Evolutionary conservation across 1,140 invertebrate species (phyloP).

Genomic region (Temnothorax nylanderi): DNA sequence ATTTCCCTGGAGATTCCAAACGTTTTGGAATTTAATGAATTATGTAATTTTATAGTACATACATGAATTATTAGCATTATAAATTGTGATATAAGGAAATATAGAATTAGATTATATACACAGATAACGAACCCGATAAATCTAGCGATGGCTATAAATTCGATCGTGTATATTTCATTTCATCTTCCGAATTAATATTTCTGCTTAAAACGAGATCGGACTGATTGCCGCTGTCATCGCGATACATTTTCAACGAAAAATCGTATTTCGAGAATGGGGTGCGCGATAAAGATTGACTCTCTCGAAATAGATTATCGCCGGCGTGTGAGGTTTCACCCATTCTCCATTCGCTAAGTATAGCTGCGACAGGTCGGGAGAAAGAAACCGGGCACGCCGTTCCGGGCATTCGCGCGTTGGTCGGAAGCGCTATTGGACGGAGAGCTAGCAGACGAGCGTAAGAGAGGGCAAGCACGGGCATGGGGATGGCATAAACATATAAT

Average conservation of each 20-base stretch:
- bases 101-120: neutral
- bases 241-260: neutral
- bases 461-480: conserved; percentile 39
- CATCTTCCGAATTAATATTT: conserved; percentile 4
- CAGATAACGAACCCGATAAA: neutral
- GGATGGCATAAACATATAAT: conserved; percentile 83
- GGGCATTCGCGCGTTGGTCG: conserved; percentile 42
- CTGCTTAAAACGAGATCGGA: neutral
- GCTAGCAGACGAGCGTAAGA: neutral
- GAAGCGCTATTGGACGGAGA: conserved; percentile 25
- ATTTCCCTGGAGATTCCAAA: conserved; percentile 28
- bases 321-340: conserved; percentile 73
- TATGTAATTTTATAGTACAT: neutral
- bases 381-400: conserved; percentile 48
- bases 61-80: neutral
- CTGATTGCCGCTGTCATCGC: neutral
- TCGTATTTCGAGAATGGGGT: conserved; percentile 24
- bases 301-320: conserved; percentile 79
- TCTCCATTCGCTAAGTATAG: conserved; percentile 75
- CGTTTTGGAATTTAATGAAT: neutral
- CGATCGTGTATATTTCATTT: neutral
- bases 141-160: neutral
- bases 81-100: neutral
- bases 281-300: conserved; percentile 36
- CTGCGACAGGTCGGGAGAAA: conserved; percentile 63